Evolutionary conservation across 2,888 invertebrate species (phyloP).

Genomic region (Tipula confusa): DNA sequence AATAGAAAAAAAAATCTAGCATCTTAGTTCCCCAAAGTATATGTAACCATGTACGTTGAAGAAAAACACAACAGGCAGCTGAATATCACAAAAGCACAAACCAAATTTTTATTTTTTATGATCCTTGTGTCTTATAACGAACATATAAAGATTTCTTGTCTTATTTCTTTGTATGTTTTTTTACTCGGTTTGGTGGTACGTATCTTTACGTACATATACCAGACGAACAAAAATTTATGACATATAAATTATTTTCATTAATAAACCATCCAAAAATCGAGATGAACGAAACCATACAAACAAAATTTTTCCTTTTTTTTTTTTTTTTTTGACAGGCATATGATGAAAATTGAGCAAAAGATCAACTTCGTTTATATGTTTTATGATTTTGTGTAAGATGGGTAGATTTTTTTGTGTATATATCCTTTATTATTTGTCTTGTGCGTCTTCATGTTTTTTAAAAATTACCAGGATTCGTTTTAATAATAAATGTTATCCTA

Average conservation of each 20-base stretch:
- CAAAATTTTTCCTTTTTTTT: no score
- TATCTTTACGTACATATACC: no score
- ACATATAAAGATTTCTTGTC: background rate
- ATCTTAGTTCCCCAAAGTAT: background rate
- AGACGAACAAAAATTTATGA: background rate
- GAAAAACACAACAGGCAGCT: background rate
- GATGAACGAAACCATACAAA: background rate
- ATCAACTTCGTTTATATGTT: background rate
- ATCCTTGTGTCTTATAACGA: background rate
- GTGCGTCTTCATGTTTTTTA: background rate
- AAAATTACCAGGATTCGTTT: background rate
- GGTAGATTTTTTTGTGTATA: background rate
- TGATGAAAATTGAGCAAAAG: slow-evolving; percentile 5
- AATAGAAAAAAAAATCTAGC: background rate
- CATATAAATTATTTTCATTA: background rate
- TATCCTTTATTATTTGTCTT: no score
- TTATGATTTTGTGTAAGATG: background rate
- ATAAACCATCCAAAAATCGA: slow-evolving; percentile 8
- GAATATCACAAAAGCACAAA: background rate
- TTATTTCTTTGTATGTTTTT: background rate
- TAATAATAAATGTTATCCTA: background rate
- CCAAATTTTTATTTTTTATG: background rate
- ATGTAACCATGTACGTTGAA: background rate
- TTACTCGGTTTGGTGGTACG: background rate
- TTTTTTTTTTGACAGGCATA: slow-evolving; percentile 13